Evolutionary conservation across 2,113 vertebrate species (phyloP), one percentile per base, ranked within the genome.

Genomic region (Ammodytes dubius): DNA sequence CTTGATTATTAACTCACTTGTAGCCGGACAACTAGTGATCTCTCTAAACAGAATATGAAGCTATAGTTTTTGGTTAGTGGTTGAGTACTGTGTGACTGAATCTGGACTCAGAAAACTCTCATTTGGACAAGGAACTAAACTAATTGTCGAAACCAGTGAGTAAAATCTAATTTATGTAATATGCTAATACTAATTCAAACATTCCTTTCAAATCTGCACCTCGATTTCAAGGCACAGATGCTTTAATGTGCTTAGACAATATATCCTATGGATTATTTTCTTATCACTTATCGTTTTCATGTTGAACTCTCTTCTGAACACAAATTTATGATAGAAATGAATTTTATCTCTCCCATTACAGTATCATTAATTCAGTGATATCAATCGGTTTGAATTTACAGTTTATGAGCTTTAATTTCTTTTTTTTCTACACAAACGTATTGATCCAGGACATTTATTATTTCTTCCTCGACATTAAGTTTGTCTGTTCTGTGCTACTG

Each of bases 101-200:
- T 40, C 58, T 72, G 90, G 42, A 65, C 45, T 35, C 35, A 45
- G 65, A 45, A 92, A 70, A 66, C 57, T 91, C 0, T 0, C 1
- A 11, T 81, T 93, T 82, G 91, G 87, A 80, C 43, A 4, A 47
- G 91, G 90, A 88, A 93, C 75, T 42, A 72, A 43, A 43, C 40
- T 91, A 58, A 2, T 50, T 12, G 27, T 92, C 56, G 68, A 70
- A 5, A 49, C 82, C 71, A 86, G 88, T 94, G 84, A 93, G 89
- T 79, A n/a, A 40, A 40, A 42, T 13, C 4, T 17, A 0, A 2
- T 50, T 57, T 50, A 37, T 59, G 15, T n/a, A 12, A 49, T 4
- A 6, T 27, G 27, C 27, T 27, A 27, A 27, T 27, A 27, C 27
- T 27, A 27, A 27, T 67, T 39, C 39, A 17, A 54, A 45, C 17